Base-by-base conservation (phyloP, 2,888 invertebrate species). In the Choreutis nemorana region DNA sequence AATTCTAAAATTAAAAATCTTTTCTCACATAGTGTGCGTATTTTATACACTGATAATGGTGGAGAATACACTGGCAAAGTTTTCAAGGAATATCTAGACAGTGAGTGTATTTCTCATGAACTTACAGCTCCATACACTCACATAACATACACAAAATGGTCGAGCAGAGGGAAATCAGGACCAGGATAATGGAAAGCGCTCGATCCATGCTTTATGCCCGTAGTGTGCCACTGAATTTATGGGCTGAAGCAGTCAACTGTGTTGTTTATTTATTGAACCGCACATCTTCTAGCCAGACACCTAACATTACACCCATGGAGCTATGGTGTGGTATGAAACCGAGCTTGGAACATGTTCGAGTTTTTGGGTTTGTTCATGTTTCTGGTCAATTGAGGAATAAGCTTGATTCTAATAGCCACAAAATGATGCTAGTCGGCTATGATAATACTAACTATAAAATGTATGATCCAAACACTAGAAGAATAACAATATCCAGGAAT, bases 171-270 rank as follows among this genome's bases (percentile, higher is more conserved):
- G 55, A 57, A 18, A 44, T 41, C 1, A 23, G 57, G 0, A 54
- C 54, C 0, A n/a, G n/a, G n/a, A 41, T 57, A 2, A 42, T 53
- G 10, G 48, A 50, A 14, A 44, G 35, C 33, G 44, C 49, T 4
- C 30, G 42, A 2, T 37, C 49, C 1, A 49, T 51, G 50, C 22
- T 50, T 1, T 39, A 49, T 41, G 42, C 41, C 1, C 21, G 54
- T 5, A 28, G 43, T 26, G 4, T 46, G 0, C 28, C 43, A 13
- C 11, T 42, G 3, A 7, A 39, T 14, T 9, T 56, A 4, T 64
- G 59, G 62, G 59, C 57, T 3, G 62, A 65, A 39, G 62, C 61
- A 2, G 45, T 58, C 0, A 42, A 48, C 4, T 52, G 47, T 29
- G 55, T 54, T 8, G 45, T 47, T 2, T 58, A 51, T 32, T 31